These are phyloP conservation scores for Bombus confusus DNA, from an alignment of 1,140 invertebrate genomes.

Conservation along the genomic window DNA sequence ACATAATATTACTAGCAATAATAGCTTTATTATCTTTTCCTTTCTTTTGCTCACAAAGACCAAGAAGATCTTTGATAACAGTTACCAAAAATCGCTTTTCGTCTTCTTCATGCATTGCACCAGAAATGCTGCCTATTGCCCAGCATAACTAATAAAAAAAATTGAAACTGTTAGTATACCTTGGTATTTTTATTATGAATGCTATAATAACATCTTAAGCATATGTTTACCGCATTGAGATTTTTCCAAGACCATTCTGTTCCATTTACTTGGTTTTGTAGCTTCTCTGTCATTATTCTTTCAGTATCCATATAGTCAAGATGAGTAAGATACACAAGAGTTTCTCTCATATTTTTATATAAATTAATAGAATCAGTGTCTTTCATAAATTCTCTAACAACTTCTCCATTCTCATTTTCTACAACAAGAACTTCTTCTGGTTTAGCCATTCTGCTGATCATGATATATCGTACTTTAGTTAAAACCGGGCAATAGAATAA, in stretches of 20 bases:
- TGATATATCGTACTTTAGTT: slow-evolving; percentile 97
- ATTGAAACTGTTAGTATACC: slow-evolving; percentile 26
- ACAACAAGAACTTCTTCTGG: slow-evolving; percentile 99
- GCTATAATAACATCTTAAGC: background rate
- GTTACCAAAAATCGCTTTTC: slow-evolving; percentile 99
- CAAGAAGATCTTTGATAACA: slow-evolving; percentile 99
- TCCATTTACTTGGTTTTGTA: slow-evolving; percentile 99
- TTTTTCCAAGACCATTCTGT: slow-evolving; percentile 99
- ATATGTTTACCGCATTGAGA: slow-evolving; percentile 92
- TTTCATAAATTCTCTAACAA: slow-evolving; percentile 99
- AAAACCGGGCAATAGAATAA: slow-evolving; percentile 91
- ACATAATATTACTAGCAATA: slow-evolving; percentile 99
- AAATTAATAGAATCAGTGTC: slow-evolving; percentile 99
- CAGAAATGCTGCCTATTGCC: slow-evolving; percentile 99
- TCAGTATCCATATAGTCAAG: slow-evolving; percentile 99
- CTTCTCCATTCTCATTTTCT: slow-evolving; percentile 99
- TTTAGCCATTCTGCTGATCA: slow-evolving; percentile 99
- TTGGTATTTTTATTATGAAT: background rate
- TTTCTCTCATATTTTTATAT: slow-evolving; percentile 99
- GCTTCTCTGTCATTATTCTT: slow-evolving; percentile 99
- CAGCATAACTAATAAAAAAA: slow-evolving; percentile 91
- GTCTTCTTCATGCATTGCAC: slow-evolving; percentile 99
- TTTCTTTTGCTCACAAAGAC: slow-evolving; percentile 99
- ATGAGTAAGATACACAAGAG: slow-evolving; percentile 99
- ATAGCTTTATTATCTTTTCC: slow-evolving; percentile 99